Percentiles rank a stretch among this genome's conserved stretches.
phyloP scores from a whole-genome alignment of 2,113 vertebrate species.

The Ploceus nigricollis region DNA sequence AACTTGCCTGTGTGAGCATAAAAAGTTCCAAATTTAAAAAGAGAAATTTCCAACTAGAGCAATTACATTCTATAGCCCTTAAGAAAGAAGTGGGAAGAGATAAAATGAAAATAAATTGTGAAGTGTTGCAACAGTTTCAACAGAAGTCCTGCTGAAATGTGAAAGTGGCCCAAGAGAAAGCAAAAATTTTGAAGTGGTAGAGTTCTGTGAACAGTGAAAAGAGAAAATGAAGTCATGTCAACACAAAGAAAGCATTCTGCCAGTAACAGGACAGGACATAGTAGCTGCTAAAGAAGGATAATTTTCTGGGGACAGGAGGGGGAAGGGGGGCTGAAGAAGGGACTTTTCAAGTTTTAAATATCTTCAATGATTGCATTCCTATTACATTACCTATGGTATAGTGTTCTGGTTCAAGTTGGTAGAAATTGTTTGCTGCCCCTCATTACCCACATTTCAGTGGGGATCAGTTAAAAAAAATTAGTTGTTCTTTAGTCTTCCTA shows the following conservation, averaged over 20 bases:
- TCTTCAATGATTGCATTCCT: neutral
- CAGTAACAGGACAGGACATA: neutral
- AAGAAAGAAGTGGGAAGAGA: neutral
- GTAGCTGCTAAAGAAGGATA: neutral
- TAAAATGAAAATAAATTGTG: neutral
- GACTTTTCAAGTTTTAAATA: neutral
- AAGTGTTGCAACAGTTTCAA: neutral
- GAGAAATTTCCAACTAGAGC: neutral
- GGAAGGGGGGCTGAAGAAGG: neutral
- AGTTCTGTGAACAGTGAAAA: neutral
- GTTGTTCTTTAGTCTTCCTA: neutral
- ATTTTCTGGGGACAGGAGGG: neutral
- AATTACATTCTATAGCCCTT: neutral
- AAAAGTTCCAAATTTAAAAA: neutral
- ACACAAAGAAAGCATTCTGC: neutral
- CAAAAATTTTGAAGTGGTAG: neutral
- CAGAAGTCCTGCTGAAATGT: neutral
- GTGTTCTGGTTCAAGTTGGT: neutral
- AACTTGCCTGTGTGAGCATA: neutral
- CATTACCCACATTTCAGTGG: neutral
- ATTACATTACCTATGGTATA: neutral
- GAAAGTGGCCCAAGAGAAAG: neutral
- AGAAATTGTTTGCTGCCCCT: neutral
- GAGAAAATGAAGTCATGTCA: neutral
- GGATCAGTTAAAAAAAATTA: neutral